These are phyloP conservation scores for Neoitamus cyanurus DNA, from an alignment of 2,888 invertebrate species.

Conservation along the genomic window DNA sequence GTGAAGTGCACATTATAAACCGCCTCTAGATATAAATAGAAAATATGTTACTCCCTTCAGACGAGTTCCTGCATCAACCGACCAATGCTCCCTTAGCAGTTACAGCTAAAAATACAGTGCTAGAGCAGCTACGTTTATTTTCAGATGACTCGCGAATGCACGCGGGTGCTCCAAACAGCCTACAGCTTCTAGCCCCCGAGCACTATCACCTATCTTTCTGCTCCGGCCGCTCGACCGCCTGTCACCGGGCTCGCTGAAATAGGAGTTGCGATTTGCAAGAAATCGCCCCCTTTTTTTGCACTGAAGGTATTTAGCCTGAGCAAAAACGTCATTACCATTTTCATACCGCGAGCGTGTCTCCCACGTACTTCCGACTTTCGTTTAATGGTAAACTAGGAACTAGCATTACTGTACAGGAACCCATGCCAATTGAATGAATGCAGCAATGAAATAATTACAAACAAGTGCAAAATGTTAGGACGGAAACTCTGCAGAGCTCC, in stretches of 20 bases:
- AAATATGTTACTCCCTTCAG: not conserved
- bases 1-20: not conserved
- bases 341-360: not conserved
- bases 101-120: not conserved
- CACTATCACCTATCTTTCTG: not conserved
- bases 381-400: not conserved
- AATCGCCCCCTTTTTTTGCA: not conserved
- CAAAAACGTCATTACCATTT: not conserved
- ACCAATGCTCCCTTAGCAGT: conserved; percentile 1
- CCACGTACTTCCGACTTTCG: conserved; percentile 5
- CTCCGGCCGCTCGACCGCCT: not conserved
- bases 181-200: not conserved
- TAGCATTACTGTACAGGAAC: not conserved
- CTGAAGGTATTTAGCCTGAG: not conserved
- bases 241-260: not conserved
- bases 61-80: not conserved
- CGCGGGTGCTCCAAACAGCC: not conserved
- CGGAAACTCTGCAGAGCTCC: not conserved
- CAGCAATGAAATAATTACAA: conserved; percentile 5
- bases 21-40: not conserved
- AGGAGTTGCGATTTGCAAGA: not conserved
- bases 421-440: conserved; percentile 1
- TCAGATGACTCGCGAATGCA: not conserved
- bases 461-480: not conserved
- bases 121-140: not conserved